Evolutionary conservation across 2,888 invertebrate species (phyloP), one percentile per base, ranked within the genome.

Genomic region (Sericinus montela): DNA sequence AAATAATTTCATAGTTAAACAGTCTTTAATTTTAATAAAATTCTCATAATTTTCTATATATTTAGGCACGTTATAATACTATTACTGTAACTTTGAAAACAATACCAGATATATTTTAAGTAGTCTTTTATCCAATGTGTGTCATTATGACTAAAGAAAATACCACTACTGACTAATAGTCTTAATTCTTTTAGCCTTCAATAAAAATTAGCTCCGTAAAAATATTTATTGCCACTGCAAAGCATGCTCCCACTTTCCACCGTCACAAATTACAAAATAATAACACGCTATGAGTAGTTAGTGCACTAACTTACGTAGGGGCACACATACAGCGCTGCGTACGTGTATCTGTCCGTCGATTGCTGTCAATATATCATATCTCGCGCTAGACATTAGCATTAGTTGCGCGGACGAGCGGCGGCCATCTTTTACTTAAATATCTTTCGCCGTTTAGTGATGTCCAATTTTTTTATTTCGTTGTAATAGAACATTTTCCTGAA

Each of bases 291-390:
- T 29, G 38, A 39, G 49, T 35, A 60, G 65, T 69, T 67, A 67
- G 61, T 52, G 60, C 63, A 67, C 52, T 52, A 55, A 52, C 40
- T 55, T 49, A 45, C 60, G 49, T 39, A 43, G 54, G 48, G 50
- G 53, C 57, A 62, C 58, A 65, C 71, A 65, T 60, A 62, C 62
- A 55, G 52, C 38, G 23, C 53, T 39, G 39, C 52, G 51, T 48
- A 54, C 56, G 58, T 60, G 70, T 72, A 65, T 65, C 69, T 72
- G 75, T 75, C 71, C 60, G 74, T 78, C 73, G 60, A 57, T 57
- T 60, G 67, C 70, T 75, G 80, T 78, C 81, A 72, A 83, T 84
- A 82, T 83, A 83, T 84, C 81, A 84, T 81, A 75, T 67, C 65
- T 60, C 62, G 57, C 63, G 63, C 66, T 68, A 67, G 77, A 72